A percentile compares a stretch with the other conserved stretches of the same genome.
Conservation (phyloP, 2,113 vertebrate genomes). For the Aptenodytes forsteri region DNA sequence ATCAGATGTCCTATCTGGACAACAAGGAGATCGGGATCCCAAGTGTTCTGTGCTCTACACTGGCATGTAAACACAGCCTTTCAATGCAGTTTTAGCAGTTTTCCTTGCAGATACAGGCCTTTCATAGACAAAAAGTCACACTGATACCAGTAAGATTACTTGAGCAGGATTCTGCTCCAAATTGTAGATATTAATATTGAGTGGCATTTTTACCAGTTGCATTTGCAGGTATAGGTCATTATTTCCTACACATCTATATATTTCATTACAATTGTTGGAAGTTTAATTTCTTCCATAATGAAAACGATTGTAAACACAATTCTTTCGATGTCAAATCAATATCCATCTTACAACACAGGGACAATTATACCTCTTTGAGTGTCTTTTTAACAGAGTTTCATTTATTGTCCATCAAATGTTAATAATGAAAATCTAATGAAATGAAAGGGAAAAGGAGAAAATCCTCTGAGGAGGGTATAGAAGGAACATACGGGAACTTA, state of each 20-base stretch:
- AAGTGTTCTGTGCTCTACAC: background rate
- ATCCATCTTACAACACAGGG: background rate
- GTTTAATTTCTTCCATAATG: background rate
- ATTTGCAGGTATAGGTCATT: background rate
- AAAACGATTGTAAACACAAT: background rate
- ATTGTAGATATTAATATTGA: background rate
- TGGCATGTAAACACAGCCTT: background rate
- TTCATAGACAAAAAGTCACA: background rate
- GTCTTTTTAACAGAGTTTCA: background rate
- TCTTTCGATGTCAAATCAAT: background rate
- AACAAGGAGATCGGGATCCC: background rate
- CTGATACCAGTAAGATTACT: background rate
- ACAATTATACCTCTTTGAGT: background rate
- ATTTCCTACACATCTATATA: background rate
- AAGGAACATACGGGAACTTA: background rate
- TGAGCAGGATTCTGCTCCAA: background rate
- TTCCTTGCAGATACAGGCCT: background rate
- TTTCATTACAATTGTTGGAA: background rate
- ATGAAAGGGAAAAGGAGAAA: background rate
- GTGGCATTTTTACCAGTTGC: background rate
- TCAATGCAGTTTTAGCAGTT: background rate
- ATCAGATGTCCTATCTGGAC: fast-evolving
- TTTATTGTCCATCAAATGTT: background rate
- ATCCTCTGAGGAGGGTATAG: background rate
- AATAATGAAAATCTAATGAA: background rate